phyloP scores from a whole-genome alignment of 2,113 vertebrate species.

The Hassar affinis region DNA sequence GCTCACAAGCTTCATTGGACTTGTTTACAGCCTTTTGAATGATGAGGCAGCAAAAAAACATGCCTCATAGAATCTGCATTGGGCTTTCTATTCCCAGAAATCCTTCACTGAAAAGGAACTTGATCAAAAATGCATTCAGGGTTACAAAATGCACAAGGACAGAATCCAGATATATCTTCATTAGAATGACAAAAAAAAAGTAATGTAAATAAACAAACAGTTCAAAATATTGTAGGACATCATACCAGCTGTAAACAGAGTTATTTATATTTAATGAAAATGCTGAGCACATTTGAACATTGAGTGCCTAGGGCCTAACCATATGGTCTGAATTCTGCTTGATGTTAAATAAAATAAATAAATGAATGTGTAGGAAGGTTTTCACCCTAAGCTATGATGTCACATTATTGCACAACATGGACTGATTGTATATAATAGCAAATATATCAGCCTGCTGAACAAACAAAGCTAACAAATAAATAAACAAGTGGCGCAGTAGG shows the following conservation, averaged over 20 bases:
- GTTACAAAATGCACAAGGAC: background rate
- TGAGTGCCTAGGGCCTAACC: background rate
- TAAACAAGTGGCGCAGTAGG: background rate
- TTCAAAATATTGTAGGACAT: background rate
- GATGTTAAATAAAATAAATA: background rate
- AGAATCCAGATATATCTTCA: background rate
- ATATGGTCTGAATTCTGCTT: background rate
- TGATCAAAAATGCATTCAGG: background rate
- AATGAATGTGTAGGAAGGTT: background rate
- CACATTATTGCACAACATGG: background rate
- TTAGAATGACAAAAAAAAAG: background rate
- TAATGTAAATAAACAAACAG: background rate
- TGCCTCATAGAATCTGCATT: background rate
- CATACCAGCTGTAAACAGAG: background rate
- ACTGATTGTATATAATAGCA: background rate
- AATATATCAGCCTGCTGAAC: background rate
- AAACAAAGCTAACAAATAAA: background rate
- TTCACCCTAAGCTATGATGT: background rate
- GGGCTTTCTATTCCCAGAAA: background rate
- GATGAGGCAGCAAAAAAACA: constrained; percentile 10
- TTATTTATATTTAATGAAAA: background rate
- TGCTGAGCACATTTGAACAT: background rate
- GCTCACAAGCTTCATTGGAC: constrained; percentile 21
- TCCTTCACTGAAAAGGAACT: background rate
- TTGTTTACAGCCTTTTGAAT: constrained; percentile 19